A percentile compares a stretch with the other conserved stretches of the same genome.
These are phyloP conservation scores for Chionodraco myersi DNA, from an alignment of 2,113 vertebrate genomes.

Conservation along the genomic window DNA sequence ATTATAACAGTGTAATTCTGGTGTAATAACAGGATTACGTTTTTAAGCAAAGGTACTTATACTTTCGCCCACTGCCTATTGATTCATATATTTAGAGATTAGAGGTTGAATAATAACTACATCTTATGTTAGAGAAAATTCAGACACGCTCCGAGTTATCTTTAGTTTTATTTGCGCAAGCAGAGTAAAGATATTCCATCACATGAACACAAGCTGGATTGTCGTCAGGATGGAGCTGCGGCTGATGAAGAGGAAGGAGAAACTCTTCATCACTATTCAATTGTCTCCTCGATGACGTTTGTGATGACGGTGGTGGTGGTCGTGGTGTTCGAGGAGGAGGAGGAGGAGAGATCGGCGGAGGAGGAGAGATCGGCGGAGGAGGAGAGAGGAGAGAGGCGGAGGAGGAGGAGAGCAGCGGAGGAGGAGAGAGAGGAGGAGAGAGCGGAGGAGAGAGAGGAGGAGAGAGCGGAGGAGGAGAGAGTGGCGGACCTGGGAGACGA, in stretches of 20 bases:
- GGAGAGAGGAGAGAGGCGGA: neutral
- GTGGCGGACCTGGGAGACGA: neutral
- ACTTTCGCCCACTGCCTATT: too few relatives aligned
- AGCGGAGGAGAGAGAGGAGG: neutral
- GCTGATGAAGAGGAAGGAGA: neutral
- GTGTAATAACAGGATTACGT: too few relatives aligned
- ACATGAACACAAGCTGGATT: too few relatives aligned
- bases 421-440: neutral
- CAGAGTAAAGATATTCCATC: too few relatives aligned
- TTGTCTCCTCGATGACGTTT: constrained; percentile 59
- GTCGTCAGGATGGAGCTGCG: neutral
- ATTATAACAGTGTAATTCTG: too few relatives aligned
- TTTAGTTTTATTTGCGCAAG: neutral
- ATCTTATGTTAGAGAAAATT: neutral
- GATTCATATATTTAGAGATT: too few relatives aligned
- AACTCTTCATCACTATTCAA: neutral
- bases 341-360: neutral
- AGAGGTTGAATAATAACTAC: too few relatives aligned
- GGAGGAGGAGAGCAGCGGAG: constrained; percentile 5
- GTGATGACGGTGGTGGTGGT: constrained; percentile 59
- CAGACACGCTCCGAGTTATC: neutral
- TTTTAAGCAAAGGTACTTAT: too few relatives aligned
- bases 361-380: neutral
- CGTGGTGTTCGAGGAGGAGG: constrained; percentile 2
- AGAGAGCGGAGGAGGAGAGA: neutral